Conservation (phyloP, 2,888 invertebrate genomes). For the Megaustenia siamemsis region DNA sequence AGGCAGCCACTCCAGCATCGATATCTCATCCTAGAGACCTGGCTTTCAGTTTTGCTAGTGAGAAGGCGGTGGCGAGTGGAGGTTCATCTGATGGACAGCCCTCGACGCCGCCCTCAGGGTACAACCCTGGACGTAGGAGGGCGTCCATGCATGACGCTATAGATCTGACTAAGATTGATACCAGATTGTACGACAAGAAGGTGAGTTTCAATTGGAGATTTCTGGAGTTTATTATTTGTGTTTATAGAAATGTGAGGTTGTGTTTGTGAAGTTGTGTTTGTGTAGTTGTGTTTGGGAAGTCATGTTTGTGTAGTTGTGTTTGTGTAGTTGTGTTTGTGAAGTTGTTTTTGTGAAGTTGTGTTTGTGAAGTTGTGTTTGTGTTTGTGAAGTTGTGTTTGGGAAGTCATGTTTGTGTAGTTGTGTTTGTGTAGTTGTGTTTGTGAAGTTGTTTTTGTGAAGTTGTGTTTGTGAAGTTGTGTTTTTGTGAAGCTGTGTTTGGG, state of each 20-base stretch:
- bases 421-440: neutral
- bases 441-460: neutral
- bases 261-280: too few species aligned
- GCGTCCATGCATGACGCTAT: slow-evolving; percentile 85
- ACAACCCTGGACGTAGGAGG: slow-evolving; percentile 66
- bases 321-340: too few species aligned
- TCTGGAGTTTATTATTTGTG: neutral
- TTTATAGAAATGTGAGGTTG: too few species aligned
- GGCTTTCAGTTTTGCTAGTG: slow-evolving; percentile 68
- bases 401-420: neutral
- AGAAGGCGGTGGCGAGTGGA: slow-evolving; percentile 64
- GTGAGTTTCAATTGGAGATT: slow-evolving; percentile 61
- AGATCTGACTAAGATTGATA: slow-evolving; percentile 82
- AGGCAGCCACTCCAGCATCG: slow-evolving; percentile 67
- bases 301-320: too few species aligned
- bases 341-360: neutral
- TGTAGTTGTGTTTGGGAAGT: too few species aligned
- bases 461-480: neutral
- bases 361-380: neutral
- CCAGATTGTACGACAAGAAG: slow-evolving; percentile 75
- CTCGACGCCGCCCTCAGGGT: slow-evolving; percentile 61
- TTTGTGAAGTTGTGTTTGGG: neutral
- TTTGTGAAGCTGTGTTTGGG: too few species aligned
- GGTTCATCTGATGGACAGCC: slow-evolving; percentile 61
- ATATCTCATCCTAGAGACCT: slow-evolving; percentile 67